phyloP scores from a whole-genome alignment of 2,113 vertebrate species.

The Oreochromis aureus region DNA sequence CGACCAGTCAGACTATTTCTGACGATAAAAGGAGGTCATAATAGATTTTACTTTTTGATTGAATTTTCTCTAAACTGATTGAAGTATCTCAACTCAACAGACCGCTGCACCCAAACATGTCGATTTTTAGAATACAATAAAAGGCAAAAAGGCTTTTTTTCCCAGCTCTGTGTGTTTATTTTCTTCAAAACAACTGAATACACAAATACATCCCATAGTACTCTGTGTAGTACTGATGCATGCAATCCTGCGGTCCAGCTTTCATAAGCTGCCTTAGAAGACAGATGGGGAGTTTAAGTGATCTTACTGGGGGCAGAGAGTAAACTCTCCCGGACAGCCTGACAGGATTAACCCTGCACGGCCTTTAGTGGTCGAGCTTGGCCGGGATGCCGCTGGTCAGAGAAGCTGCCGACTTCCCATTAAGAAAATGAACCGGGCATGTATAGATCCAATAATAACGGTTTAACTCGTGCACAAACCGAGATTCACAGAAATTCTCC shows the following conservation, averaged over 20 bases:
- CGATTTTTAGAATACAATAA: background rate
- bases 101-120: background rate
- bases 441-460: too few species aligned
- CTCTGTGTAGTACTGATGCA: background rate
- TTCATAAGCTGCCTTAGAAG: background rate
- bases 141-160: background rate
- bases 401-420: background rate
- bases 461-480: accelerated
- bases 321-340: background rate
- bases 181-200: background rate
- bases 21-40: background rate
- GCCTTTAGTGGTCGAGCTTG: background rate
- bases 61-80: background rate
- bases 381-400: background rate
- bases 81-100: background rate
- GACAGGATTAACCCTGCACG: background rate
- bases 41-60: background rate
- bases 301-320: background rate
- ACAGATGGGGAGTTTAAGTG: background rate
- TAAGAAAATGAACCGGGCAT: accelerated
- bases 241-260: background rate
- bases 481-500: background rate
- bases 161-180: background rate
- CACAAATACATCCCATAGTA: background rate
- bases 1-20: background rate